These are phyloP conservation scores for Zaprionus inermis DNA, from an alignment of 1,140 invertebrate genomes.

Conservation along the genomic window DNA sequence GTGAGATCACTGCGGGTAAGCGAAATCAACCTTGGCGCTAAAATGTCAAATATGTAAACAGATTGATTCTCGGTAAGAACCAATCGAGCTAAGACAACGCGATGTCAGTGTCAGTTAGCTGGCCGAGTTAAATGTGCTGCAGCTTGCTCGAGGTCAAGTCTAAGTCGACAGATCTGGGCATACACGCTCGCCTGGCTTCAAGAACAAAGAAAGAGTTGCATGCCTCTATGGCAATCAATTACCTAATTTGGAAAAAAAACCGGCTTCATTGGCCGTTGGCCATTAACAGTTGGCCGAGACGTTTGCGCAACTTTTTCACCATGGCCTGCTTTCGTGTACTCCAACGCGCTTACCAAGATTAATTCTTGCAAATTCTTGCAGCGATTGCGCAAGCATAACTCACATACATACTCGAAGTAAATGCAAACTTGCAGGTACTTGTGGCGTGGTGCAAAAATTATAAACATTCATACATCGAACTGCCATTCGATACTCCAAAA, in stretches of 20 bases:
- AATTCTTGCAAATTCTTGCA: slow-evolving; percentile 61
- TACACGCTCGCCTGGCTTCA: slow-evolving; percentile 30
- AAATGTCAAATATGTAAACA: slow-evolving; percentile 23
- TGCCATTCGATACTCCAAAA: slow-evolving; percentile 2
- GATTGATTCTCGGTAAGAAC: neutral
- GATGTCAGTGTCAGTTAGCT: slow-evolving; percentile 27
- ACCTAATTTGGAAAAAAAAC: slow-evolving; percentile 36
- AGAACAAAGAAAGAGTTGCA: slow-evolving; percentile 69
- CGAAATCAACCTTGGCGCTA: slow-evolving; percentile 33
- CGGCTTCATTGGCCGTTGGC: slow-evolving; percentile 38
- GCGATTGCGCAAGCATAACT: slow-evolving; percentile 33
- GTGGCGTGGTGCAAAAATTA: slow-evolving; percentile 36
- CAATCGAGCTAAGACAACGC: slow-evolving; percentile 28
- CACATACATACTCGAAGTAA: neutral
- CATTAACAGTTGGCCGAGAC: slow-evolving; percentile 38
- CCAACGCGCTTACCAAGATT: slow-evolving; percentile 53
- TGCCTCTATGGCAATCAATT: slow-evolving; percentile 10
- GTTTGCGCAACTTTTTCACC: slow-evolving; percentile 56
- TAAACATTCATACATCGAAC: slow-evolving; percentile 17
- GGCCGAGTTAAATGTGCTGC: neutral
- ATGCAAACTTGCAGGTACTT: slow-evolving; percentile 36
- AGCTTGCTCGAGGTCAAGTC: slow-evolving; percentile 56
- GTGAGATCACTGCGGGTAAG: slow-evolving; percentile 81
- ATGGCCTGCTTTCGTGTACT: slow-evolving; percentile 51
- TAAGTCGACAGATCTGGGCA: slow-evolving; percentile 9